These are phyloP conservation scores for Axea sp. DNA, from an alignment of 2,888 invertebrate genomes.

Conservation along the genomic window DNA sequence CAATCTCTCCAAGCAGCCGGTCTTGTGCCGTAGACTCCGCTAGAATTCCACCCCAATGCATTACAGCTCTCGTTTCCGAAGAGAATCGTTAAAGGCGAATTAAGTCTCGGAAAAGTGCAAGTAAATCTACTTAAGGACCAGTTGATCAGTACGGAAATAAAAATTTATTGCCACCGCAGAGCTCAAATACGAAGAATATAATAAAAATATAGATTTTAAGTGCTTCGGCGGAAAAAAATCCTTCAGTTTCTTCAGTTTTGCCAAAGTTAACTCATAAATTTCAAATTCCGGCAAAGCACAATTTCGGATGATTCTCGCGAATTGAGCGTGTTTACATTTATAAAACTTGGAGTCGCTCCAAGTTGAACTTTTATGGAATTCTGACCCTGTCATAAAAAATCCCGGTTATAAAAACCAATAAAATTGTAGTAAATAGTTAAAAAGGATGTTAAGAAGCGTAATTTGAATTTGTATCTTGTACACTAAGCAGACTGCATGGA, in stretches of 20 bases:
- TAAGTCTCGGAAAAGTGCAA: constrained; percentile 53
- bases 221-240: neutral
- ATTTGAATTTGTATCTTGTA: constrained; percentile 44
- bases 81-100: constrained; percentile 59
- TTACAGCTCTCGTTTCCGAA: constrained; percentile 36
- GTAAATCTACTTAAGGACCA: constrained; percentile 56
- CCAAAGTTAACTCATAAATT: constrained; percentile 14
- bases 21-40: constrained; percentile 66
- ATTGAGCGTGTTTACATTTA: constrained; percentile 27
- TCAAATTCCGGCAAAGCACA: constrained; percentile 1
- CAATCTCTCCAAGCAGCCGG: constrained; percentile 71
- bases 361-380: constrained; percentile 51
- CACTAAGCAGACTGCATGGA: constrained; percentile 19
- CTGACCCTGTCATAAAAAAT: constrained; percentile 45
- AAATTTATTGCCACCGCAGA: constrained; percentile 32
- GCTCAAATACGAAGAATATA: neutral
- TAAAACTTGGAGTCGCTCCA: constrained; percentile 8
- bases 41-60: constrained; percentile 47
- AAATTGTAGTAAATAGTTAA: constrained; percentile 51
- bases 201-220: constrained; percentile 13
- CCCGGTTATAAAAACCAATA: constrained; percentile 43
- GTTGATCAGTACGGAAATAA: constrained; percentile 39
- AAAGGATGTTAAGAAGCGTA: constrained; percentile 48
- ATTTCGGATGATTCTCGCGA: neutral
- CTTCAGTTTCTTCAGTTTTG: no score